Evolutionary conservation across 2,888 invertebrate genomes (phyloP).

Genomic region (Lithodes maja): DNA sequence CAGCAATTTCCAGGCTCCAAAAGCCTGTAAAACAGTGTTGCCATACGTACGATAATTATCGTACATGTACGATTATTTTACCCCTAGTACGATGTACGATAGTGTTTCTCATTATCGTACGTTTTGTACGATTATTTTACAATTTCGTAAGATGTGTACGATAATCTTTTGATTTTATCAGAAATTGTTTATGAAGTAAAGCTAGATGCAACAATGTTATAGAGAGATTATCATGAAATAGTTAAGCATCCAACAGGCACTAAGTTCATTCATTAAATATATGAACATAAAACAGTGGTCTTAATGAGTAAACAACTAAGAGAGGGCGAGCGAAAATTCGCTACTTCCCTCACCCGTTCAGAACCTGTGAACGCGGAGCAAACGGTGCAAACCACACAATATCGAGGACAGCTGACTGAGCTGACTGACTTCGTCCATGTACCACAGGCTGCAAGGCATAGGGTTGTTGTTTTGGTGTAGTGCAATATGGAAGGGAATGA

Average conservation of each 20-base stretch:
- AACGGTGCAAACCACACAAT: no score
- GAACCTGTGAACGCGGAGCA: no score
- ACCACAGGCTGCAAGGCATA: no score
- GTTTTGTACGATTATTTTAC: slow-evolving; percentile 2
- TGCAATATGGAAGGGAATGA: no score
- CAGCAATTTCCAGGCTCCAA: no score
- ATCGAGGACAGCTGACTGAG: no score
- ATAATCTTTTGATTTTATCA: slow-evolving; percentile 7
- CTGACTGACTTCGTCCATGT: no score
- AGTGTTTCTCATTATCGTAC: slow-evolving; percentile 17
- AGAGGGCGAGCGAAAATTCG: no score
- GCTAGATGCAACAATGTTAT: not conserved
- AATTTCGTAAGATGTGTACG: slow-evolving; percentile 8
- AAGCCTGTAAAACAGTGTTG: not conserved
- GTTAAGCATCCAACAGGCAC: not conserved
- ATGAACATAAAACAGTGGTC: not conserved
- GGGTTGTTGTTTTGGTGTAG: no score
- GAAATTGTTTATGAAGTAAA: not conserved
- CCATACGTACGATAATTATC: not conserved
- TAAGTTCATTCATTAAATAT: not conserved
- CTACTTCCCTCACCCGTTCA: not conserved
- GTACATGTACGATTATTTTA: slow-evolving; percentile 9
- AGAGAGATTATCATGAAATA: not conserved
- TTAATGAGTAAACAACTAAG: not conserved
- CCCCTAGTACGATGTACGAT: slow-evolving; percentile 14